Evolutionary conservation across 2,113 vertebrate genomes (phyloP).

Genomic region (Pterophyllum scalare): DNA sequence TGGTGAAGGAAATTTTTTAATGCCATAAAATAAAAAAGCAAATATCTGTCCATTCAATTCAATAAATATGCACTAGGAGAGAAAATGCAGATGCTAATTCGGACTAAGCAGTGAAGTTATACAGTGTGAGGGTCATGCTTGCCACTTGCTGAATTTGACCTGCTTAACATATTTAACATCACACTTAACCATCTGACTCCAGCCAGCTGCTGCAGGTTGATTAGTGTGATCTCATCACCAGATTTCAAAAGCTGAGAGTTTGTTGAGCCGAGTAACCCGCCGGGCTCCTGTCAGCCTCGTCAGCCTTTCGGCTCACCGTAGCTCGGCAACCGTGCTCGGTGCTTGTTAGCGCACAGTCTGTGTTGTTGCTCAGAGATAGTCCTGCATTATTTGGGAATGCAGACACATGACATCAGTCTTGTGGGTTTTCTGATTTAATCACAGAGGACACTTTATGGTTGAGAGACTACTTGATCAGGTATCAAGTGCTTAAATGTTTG

Average conservation of each 20-base stretch:
- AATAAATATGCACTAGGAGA: neutral
- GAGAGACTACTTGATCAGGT: conserved; percentile 44
- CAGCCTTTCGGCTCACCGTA: conserved; percentile 23
- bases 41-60: accelerated
- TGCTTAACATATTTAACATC: neutral
- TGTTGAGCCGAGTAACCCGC: neutral
- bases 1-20: neutral
- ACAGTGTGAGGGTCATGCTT: neutral
- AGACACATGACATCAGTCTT: neutral
- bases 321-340: conserved; percentile 23
- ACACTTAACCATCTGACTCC: neutral
- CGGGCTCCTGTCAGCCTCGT: neutral
- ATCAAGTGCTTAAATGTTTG: conserved; percentile 48
- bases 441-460: conserved; percentile 30
- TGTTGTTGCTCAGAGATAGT: conserved; percentile 1
- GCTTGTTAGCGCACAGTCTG: neutral
- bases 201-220: neutral
- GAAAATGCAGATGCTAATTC: neutral
- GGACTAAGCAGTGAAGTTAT: neutral
- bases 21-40: neutral
- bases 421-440: conserved; percentile 18
- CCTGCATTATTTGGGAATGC: conserved; percentile 8
- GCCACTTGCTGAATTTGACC: neutral
- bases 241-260: neutral
- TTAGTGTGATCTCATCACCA: neutral